Conservation (phyloP, 2,888 invertebrate genomes). For the Tetheella fluctuosa region DNA sequence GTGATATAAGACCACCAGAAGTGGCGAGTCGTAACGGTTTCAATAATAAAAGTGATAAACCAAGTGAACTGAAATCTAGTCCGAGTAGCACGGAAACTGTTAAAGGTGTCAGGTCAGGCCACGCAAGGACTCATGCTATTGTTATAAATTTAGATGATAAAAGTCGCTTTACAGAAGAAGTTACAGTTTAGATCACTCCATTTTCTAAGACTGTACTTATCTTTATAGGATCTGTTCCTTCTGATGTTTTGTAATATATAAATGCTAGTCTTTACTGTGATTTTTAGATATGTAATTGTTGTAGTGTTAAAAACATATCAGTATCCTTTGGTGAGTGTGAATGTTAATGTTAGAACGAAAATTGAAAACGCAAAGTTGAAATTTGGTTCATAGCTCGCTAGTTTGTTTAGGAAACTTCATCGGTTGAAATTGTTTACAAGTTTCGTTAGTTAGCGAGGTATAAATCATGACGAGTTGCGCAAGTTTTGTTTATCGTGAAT, state of each 20-base stretch:
- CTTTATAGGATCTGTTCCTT: slow-evolving; percentile 20
- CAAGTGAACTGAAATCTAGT: slow-evolving; percentile 68
- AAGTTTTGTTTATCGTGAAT: slow-evolving; percentile 12
- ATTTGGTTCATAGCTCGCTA: slow-evolving; percentile 19
- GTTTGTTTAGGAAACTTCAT: slow-evolving; percentile 17
- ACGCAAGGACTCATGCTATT: slow-evolving; percentile 89
- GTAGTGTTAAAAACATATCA: slow-evolving; percentile 61
- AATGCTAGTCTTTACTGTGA: slow-evolving; percentile 78
- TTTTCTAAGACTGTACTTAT: slow-evolving; percentile 61
- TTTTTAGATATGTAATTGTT: slow-evolving; percentile 51
- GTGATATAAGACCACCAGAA: slow-evolving; percentile 74
- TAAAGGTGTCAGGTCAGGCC: slow-evolving; percentile 83
- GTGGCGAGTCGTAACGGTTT: slow-evolving; percentile 65
- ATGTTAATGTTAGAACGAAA: slow-evolving; percentile 33
- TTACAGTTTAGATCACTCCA: slow-evolving; percentile 85
- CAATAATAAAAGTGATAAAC: slow-evolving; percentile 65
- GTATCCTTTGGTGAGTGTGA: slow-evolving; percentile 45
- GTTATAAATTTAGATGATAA: slow-evolving; percentile 92
- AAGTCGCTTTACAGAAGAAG: slow-evolving; percentile 91
- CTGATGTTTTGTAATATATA: slow-evolving; percentile 23
- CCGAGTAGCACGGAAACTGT: slow-evolving; percentile 69
- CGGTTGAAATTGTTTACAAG: slow-evolving; percentile 13
- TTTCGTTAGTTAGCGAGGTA: slow-evolving; percentile 16
- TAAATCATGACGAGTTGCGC: slow-evolving; percentile 13
- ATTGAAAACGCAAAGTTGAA: slow-evolving; percentile 18